These are phyloP conservation scores for Etheostoma cragini DNA, from an alignment of 2,113 vertebrate genomes.

Conservation along the genomic window DNA sequence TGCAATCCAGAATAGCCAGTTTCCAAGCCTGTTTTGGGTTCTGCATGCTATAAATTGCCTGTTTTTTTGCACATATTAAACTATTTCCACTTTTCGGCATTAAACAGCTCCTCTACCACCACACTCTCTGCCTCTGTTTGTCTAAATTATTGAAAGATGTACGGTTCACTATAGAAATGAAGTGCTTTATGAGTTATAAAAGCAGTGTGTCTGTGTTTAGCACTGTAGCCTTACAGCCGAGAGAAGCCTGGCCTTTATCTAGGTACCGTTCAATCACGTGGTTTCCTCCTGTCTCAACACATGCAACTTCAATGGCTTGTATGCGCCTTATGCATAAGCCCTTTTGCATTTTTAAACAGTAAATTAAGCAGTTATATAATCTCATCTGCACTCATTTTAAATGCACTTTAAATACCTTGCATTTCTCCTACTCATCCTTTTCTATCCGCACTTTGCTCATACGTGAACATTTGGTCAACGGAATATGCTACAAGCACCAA, in stretches of 20 bases:
- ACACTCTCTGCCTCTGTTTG: not conserved
- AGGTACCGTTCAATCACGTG: not conserved
- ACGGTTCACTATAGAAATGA: not conserved
- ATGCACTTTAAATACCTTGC: slow-evolving; percentile 2
- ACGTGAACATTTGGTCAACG: slow-evolving; percentile 35
- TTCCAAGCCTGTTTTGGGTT: not conserved
- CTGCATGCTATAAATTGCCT: no score
- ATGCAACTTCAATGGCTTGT: not conserved
- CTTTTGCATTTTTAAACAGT: not conserved
- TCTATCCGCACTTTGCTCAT: slow-evolving; percentile 28
- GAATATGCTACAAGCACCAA: slow-evolving; percentile 4
- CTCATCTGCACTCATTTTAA: not conserved
- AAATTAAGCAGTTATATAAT: not conserved
- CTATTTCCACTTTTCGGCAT: not conserved
- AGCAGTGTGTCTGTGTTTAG: not conserved
- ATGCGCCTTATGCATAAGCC: not conserved
- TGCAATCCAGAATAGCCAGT: not conserved
- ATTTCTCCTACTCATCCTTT: slow-evolving; percentile 21
- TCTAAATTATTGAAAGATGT: not conserved
- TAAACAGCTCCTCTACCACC: not conserved
- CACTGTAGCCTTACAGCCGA: not conserved
- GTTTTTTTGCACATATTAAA: not conserved
- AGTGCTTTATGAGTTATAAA: not conserved
- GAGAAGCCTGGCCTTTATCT: not conserved
- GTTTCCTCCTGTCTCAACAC: not conserved